These are phyloP conservation scores for Podarcis raffonei DNA, from an alignment of 2,113 vertebrate species.

Conservation along the genomic window DNA sequence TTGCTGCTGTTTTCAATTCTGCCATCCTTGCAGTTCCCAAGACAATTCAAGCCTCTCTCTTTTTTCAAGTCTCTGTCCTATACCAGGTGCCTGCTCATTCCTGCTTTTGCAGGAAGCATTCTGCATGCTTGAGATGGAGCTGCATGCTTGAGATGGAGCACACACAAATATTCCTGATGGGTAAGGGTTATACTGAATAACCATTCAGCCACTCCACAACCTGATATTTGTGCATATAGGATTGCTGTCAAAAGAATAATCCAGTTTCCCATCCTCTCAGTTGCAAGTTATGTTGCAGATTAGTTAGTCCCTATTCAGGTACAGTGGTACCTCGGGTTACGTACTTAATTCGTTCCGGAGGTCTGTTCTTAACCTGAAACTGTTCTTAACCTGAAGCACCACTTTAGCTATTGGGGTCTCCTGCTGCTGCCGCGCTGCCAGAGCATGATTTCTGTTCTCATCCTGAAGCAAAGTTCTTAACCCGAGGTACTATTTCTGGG, in stretches of 20 bases:
- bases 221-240: not conserved
- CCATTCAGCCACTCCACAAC: too few species aligned
- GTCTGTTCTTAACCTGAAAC: too few species aligned
- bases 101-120: not conserved
- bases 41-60: not conserved
- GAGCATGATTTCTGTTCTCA: too few species aligned
- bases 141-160: not conserved
- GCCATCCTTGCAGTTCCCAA: not conserved
- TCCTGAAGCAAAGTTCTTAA: too few species aligned
- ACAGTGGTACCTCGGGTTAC: too few species aligned
- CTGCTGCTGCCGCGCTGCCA: too few species aligned
- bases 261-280: not conserved
- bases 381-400: too few species aligned
- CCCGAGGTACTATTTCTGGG: too few species aligned
- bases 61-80: too few species aligned
- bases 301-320: not conserved
- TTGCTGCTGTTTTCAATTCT: not conserved
- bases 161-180: not conserved
- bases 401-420: too few species aligned
- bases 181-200: too few species aligned
- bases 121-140: not conserved
- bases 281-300: not conserved
- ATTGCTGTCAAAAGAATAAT: not conserved
- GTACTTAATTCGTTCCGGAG: too few species aligned
- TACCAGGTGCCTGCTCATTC: not conserved